A percentile compares a stretch with the other conserved stretches of the same genome.
Conservation (phyloP, 2,113 vertebrate species). For the Ptyas mucosa region DNA sequence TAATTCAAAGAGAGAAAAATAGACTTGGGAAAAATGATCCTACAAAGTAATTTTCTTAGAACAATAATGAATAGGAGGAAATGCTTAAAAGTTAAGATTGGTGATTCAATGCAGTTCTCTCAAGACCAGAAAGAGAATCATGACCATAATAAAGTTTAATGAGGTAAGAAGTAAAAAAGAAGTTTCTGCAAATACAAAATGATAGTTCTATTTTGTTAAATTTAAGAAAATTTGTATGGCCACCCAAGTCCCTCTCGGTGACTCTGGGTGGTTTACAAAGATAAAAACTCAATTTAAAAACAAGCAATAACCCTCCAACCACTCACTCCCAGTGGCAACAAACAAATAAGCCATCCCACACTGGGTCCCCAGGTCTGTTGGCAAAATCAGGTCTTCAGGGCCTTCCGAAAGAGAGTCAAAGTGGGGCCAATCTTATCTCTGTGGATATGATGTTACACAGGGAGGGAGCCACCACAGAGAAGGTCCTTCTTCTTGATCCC, state of each 20-base stretch:
- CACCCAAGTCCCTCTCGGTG: not conserved
- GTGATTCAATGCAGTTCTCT: not conserved
- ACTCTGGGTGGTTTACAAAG: not conserved
- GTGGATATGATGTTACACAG: not conserved
- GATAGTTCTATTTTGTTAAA: not conserved
- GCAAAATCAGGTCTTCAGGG: not conserved
- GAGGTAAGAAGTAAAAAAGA: not conserved
- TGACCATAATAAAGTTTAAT: not conserved
- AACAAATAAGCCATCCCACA: not conserved
- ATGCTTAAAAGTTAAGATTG: not conserved
- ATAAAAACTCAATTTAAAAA: not conserved
- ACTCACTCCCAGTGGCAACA: not conserved
- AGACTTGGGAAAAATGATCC: not conserved
- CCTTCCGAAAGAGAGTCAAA: not conserved
- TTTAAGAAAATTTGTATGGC: not conserved
- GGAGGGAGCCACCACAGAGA: too few relatives aligned
- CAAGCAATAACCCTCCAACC: not conserved
- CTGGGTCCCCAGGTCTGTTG: not conserved
- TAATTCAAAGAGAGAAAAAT: not conserved
- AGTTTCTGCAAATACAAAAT: not conserved
- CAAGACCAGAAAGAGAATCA: not conserved
- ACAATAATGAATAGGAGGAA: not conserved
- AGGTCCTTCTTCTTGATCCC: not conserved
- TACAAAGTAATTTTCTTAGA: not conserved
- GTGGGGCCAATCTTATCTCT: not conserved